A percentile compares a stretch with the other conserved stretches of the same genome.
Evolutionary conservation across 1,140 invertebrate species (phyloP).

Genomic region (Drosophila nebulosa): DNA sequence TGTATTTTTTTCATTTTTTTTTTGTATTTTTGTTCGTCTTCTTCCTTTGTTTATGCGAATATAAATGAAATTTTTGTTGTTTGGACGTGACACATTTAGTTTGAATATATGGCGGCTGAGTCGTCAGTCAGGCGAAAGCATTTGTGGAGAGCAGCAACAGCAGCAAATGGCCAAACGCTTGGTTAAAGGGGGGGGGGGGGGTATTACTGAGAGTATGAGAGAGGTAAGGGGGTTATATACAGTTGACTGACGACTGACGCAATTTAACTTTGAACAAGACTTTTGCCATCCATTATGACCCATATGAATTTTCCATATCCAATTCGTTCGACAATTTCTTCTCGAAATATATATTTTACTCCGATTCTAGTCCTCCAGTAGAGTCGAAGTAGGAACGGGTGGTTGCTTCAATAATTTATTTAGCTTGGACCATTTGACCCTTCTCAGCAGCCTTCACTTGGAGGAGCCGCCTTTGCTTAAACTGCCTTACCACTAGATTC

Average conservation of each 20-base stretch:
- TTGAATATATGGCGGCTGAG: conserved; percentile 68
- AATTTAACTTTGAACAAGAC: conserved; percentile 33
- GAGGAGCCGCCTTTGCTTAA: no score
- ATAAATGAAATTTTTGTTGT: conserved; percentile 79
- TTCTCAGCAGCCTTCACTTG: no score
- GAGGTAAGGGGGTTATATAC: background rate
- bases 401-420: no score
- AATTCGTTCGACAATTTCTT: no score
- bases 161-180: conserved; percentile 35
- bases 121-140: conserved; percentile 60
- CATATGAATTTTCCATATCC: no score
- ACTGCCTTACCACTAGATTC: no score
- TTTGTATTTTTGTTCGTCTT: conserved; percentile 3
- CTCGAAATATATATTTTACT: no score
- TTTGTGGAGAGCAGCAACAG: conserved; percentile 49
- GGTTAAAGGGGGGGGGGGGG: background rate
- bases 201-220: no score
- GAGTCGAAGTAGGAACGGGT: no score
- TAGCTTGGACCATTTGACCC: no score
- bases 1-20: conserved; percentile 2
- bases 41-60: conserved; percentile 51
- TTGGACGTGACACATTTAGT: conserved; percentile 78
- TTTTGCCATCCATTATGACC: background rate
- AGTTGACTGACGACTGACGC: conserved; percentile 25
- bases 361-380: no score